Evolutionary conservation across 2,113 vertebrate species (phyloP), one percentile per base, ranked within the genome.

Genomic region (Lepidothrix coronata): DNA sequence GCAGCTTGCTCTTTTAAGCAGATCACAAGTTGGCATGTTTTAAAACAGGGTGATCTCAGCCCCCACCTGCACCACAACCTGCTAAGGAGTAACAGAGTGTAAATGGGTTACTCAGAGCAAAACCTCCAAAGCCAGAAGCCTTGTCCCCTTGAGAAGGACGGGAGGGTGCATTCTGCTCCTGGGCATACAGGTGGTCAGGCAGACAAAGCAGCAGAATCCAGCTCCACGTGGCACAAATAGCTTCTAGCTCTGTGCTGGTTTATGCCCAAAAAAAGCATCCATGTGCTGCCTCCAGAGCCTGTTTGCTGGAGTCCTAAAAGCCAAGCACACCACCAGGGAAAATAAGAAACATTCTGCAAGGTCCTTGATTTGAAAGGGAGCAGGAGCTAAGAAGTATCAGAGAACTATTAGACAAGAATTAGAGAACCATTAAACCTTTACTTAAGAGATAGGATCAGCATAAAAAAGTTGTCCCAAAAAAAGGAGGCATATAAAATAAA

Each of bases 101-200:
- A 67, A 94, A 75, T 28, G 66, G 61, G 37, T 43, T 88, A 68
- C 33, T 67, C 73, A 58, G 85, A 68, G 65, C 61, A 88, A 88
- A 95, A 44, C 35, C 43, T 74, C 17, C 82, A 41, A 46, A 94
- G 83, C 15, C 92, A 95, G 72, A 83, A 94, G 79, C 52, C 43
- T 43, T 12, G 48, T 75, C 76, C 93, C 92, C 75, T 0, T 9
- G 41, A 81, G 65, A 25, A 41, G 63, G 84, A 44, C 91, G 75
- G 93, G 61, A 84, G 93, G 90, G 48, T 71, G 88, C 85, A 78
- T 88, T 86, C 37, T 48, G 92, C 92, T 93, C 72, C 93, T 80
- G 91, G 93, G 82, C 94, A 70, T n/a, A 63, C 95, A 96, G 90
- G 95, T 96, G 95, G 92, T n/a, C 59, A 75, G 82, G 28, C 72